Percentiles rank a stretch among this genome's conserved stretches.
These are phyloP conservation scores for Doryteuthis pealeii DNA, from an alignment of 1,140 invertebrate species.

Conservation along the genomic window DNA sequence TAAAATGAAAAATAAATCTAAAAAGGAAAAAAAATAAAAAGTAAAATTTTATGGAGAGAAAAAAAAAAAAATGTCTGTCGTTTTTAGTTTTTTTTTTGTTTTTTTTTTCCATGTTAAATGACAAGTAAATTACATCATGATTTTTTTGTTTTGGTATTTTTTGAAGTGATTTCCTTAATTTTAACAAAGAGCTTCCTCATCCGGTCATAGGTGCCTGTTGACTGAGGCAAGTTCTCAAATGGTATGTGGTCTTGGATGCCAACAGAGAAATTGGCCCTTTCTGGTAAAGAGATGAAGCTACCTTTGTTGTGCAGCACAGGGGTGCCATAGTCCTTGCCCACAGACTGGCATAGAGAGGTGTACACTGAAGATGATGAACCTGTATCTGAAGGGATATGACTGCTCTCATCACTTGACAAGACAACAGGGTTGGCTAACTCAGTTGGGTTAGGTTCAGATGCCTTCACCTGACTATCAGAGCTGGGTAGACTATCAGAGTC, in stretches of 20 bases:
- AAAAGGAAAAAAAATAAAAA: too few species aligned
- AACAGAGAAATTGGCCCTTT: slow-evolving; percentile 76
- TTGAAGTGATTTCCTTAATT: slow-evolving; percentile 19
- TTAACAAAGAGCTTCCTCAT: slow-evolving; percentile 39
- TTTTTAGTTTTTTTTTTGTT: too few species aligned
- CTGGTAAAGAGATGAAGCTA: slow-evolving; percentile 69
- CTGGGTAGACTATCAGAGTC: slow-evolving; percentile 22
- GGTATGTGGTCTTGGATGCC: slow-evolving; percentile 81
- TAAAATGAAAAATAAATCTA: too few species aligned
- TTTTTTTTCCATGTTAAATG: too few species aligned
- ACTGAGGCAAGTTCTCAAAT: slow-evolving; percentile 86
- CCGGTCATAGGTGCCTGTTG: slow-evolving; percentile 79
- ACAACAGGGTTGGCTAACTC: not conserved
- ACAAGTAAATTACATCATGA: too few species aligned
- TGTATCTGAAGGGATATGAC: not conserved
- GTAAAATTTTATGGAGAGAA: too few species aligned
- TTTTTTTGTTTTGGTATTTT: too few species aligned
- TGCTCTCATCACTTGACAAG: not conserved
- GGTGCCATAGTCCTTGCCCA: slow-evolving; percentile 71
- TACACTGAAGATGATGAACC: not conserved
- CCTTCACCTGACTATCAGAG: slow-evolving; percentile 33
- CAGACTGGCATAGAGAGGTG: slow-evolving; percentile 24
- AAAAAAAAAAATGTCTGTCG: too few species aligned
- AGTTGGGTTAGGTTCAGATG: not conserved
- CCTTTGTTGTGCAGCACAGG: slow-evolving; percentile 73